These are phyloP conservation scores for Leptopilina boulardi DNA, from an alignment of 1,140 invertebrate species.

Conservation along the genomic window DNA sequence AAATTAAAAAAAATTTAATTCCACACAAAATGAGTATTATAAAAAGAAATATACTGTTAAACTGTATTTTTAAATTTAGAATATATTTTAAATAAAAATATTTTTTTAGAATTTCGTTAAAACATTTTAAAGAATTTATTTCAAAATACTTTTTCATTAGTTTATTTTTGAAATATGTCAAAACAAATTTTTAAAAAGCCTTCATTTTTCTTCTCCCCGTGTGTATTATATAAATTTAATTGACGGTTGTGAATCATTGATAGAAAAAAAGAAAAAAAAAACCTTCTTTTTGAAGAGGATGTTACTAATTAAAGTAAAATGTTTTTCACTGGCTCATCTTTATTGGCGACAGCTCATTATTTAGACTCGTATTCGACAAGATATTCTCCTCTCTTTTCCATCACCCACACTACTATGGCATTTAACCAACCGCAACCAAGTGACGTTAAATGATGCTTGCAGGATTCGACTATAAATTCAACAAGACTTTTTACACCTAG, in stretches of 20 bases:
- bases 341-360: conserved; percentile 14
- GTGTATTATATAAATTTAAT: background rate
- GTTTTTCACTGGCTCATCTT: conserved; percentile 8
- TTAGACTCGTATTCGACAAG: conserved; percentile 27
- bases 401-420: background rate
- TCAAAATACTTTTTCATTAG: too few relatives aligned
- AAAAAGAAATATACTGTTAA: too few relatives aligned
- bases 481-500: conserved; percentile 2
- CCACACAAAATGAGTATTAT: too few relatives aligned
- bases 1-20: too few relatives aligned
- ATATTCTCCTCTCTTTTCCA: too few relatives aligned
- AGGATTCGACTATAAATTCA: conserved; percentile 16
- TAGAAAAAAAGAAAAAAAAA: background rate
- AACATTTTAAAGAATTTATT: too few relatives aligned
- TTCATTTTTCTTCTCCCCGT: too few relatives aligned
- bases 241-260: background rate
- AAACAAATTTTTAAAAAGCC: too few relatives aligned
- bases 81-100: too few relatives aligned
- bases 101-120: too few relatives aligned
- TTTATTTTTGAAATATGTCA: too few relatives aligned
- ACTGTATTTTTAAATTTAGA: too few relatives aligned
- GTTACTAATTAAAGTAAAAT: conserved; percentile 26
- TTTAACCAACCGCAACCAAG: background rate
- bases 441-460: conserved; percentile 22
- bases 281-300: background rate